phyloP scores from a whole-genome alignment of 1,140 invertebrate species.

The Rhizoglyphus robini region DNA sequence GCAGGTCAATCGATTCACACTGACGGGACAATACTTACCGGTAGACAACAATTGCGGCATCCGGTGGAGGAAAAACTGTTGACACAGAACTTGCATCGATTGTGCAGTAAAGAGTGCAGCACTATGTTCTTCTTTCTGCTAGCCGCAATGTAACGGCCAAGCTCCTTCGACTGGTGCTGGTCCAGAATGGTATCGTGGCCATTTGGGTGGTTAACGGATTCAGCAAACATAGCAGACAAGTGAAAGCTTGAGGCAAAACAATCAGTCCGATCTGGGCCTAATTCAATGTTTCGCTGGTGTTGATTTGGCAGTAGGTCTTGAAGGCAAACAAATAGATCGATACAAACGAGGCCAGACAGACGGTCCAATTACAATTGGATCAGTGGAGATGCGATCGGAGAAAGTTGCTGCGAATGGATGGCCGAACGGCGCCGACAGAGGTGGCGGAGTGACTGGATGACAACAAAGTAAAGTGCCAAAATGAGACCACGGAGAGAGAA shows the following conservation, averaged over 20 bases:
- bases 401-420: too few species aligned
- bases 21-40: conserved; percentile 2
- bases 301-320: neutral
- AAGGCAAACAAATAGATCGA: too few species aligned
- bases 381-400: too few species aligned
- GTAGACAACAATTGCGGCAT: conserved; percentile 10
- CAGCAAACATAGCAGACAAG: neutral
- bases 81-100: conserved; percentile 2
- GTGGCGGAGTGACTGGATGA: neutral
- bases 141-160: neutral
- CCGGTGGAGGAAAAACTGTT: neutral
- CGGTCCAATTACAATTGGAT: too few species aligned
- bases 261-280: neutral
- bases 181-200: neutral
- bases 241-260: neutral
- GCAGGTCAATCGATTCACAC: neutral
- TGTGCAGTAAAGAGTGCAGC: conserved; percentile 1
- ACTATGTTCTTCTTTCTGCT: neutral
- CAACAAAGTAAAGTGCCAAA: neutral
- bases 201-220: neutral
- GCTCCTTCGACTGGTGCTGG: neutral
- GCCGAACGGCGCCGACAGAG: neutral
- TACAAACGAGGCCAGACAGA: too few species aligned
- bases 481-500: neutral
- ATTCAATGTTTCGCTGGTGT: neutral